phyloP scores from a whole-genome alignment of 1,140 invertebrate species.

The Musca vetustissima region DNA sequence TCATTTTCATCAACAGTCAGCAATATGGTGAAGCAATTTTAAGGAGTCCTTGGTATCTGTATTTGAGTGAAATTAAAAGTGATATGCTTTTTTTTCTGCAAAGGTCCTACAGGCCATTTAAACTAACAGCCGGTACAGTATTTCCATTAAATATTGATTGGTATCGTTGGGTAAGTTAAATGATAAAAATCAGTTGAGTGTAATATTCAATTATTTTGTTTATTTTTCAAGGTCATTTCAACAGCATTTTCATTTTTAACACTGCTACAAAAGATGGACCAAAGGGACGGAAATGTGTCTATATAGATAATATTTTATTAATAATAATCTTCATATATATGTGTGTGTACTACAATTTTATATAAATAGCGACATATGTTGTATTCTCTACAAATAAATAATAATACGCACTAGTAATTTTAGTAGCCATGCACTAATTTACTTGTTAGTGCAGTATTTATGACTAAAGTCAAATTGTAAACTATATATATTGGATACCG shows the following conservation, averaged over 20 bases:
- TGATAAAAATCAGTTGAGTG: too few species aligned
- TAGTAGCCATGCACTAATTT: too few species aligned
- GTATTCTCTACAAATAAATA: too few species aligned
- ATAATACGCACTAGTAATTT: too few species aligned
- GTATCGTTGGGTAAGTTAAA: constrained; percentile 39
- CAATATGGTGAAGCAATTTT: constrained; percentile 45
- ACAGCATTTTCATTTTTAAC: constrained; percentile 51
- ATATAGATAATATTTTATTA: too few species aligned
- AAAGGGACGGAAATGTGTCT: not conserved
- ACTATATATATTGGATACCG: too few species aligned
- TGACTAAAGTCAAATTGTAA: too few species aligned
- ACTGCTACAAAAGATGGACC: constrained; percentile 46
- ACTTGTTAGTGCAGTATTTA: too few species aligned
- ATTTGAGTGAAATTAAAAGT: constrained; percentile 36
- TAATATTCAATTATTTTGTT: not conserved
- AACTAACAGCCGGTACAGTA: constrained; percentile 46
- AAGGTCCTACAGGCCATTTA: constrained; percentile 37
- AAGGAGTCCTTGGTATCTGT: constrained; percentile 48
- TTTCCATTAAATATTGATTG: constrained; percentile 43
- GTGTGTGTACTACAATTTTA: too few species aligned
- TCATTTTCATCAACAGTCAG: constrained; percentile 46
- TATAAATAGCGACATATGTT: too few species aligned
- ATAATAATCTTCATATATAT: too few species aligned
- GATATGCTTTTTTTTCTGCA: constrained; percentile 45
- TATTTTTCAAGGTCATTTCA: constrained; percentile 42